Percentiles rank a stretch among this genome's conserved stretches.
These are phyloP conservation scores for Chrysina gloriosa DNA, from an alignment of 2,888 invertebrate species.

Conservation along the genomic window DNA sequence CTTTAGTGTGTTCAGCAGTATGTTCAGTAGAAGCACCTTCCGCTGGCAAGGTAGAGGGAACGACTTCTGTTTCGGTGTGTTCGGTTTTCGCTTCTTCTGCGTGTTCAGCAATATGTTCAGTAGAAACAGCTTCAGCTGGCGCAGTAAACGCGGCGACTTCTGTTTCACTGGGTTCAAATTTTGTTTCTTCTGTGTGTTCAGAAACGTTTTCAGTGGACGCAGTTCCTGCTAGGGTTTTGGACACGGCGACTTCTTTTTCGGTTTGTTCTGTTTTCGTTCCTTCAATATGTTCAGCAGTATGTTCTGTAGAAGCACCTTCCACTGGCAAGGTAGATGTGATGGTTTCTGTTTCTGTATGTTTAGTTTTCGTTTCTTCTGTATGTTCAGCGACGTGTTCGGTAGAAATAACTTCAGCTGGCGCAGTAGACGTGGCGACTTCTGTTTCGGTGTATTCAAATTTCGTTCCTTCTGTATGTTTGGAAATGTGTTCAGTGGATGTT, in stretches of 20 bases:
- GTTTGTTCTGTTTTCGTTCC: not conserved
- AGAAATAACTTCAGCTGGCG: not conserved
- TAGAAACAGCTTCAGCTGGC: not conserved
- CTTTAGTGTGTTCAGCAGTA: not conserved
- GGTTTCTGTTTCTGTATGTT: not conserved
- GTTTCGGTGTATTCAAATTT: not conserved
- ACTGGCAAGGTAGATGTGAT: not conserved
- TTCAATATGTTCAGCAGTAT: not conserved
- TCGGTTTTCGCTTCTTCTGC: not conserved
- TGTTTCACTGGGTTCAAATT: not conserved
- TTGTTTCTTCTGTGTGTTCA: not conserved
- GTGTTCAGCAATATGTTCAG: not conserved
- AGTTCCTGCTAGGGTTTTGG: not conserved
- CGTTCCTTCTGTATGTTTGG: not conserved
- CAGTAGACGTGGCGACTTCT: too few relatives aligned
- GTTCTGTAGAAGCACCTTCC: conserved; percentile 9
- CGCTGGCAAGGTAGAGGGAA: not conserved
- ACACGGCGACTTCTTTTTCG: not conserved
- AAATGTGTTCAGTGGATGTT: not conserved
- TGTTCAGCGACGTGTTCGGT: not conserved
- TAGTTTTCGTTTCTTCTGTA: not conserved
- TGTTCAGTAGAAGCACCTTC: conserved; percentile 12
- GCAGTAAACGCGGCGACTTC: too few relatives aligned
- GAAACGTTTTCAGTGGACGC: not conserved
- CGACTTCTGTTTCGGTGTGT: not conserved